These are phyloP conservation scores for Alectoris magna DNA, from an alignment of 2,797 vertebrate species.

Conservation along the genomic window DNA sequence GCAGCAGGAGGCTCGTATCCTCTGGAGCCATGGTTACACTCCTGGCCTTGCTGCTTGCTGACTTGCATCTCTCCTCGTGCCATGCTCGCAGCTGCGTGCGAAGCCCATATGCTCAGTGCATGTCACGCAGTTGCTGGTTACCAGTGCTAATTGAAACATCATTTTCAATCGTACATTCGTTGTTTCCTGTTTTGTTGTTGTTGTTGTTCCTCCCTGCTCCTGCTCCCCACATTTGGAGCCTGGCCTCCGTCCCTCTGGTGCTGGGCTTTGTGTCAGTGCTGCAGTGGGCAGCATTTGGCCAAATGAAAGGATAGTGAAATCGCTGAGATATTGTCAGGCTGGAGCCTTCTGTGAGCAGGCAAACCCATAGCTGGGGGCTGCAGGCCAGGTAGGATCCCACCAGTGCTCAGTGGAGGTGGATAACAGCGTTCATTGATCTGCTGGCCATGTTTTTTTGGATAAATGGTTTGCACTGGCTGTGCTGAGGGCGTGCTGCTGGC, in stretches of 20 bases:
- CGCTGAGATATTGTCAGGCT: background rate
- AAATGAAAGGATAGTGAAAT: accelerated
- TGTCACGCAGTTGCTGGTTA: conserved; percentile 25
- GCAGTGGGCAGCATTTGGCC: accelerated
- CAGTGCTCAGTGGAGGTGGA: background rate
- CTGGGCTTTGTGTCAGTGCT: background rate
- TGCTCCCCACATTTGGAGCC: background rate
- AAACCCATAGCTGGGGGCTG: accelerated
- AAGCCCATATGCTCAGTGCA: conserved; percentile 33
- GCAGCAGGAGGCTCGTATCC: background rate
- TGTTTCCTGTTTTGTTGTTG: background rate
- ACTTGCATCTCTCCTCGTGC: background rate
- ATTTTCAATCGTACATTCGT: conserved; percentile 32
- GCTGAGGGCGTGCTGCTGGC: background rate
- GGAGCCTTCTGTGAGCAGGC: accelerated
- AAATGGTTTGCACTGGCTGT: background rate
- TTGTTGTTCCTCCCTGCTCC: background rate
- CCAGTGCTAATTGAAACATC: conserved; percentile 48
- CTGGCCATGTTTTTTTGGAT: accelerated
- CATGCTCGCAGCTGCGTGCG: background rate
- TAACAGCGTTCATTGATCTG: background rate
- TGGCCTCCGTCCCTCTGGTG: background rate
- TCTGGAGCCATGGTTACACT: accelerated
- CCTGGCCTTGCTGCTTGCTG: background rate
- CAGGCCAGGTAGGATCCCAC: background rate